Evolutionary conservation across 2,888 invertebrate genomes (phyloP).

Genomic region (Phlogophora meticulosa): DNA sequence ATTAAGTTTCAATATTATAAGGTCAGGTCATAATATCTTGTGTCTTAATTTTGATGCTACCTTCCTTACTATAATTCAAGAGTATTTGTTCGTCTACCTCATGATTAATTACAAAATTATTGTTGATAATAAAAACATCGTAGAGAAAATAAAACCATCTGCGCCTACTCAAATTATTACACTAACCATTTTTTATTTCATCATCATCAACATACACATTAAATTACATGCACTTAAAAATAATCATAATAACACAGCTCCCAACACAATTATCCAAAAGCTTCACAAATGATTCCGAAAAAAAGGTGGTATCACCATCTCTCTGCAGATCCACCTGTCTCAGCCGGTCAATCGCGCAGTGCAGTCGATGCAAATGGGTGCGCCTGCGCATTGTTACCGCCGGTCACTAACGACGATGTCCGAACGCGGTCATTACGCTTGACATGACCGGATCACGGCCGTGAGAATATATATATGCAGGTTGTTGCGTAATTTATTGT

Average conservation of each 20-base stretch:
- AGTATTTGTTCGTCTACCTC: not conserved
- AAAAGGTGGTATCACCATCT: slow-evolving; percentile 63
- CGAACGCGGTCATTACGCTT: slow-evolving; percentile 72
- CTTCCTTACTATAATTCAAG: no score
- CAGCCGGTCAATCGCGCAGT: slow-evolving; percentile 65
- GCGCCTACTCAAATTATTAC: not conserved
- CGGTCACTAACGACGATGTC: slow-evolving; percentile 76
- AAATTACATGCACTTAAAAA: slow-evolving; percentile 23
- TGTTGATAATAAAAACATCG: slow-evolving; percentile 17
- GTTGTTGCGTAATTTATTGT: slow-evolving; percentile 64
- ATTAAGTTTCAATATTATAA: no score
- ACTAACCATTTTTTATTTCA: slow-evolving; percentile 14
- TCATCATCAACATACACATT: slow-evolving; percentile 11
- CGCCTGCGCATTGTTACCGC: slow-evolving; percentile 72
- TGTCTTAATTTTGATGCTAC: no score
- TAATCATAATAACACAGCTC: slow-evolving; percentile 20
- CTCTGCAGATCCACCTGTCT: slow-evolving; percentile 64
- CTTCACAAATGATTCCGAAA: slow-evolving; percentile 30
- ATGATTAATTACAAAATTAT: slow-evolving; percentile 27
- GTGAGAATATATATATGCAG: slow-evolving; percentile 65
- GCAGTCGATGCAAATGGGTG: slow-evolving; percentile 73
- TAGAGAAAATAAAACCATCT: slow-evolving; percentile 6
- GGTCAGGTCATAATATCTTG: no score
- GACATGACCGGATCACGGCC: slow-evolving; percentile 65
- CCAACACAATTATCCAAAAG: slow-evolving; percentile 7